Evolutionary conservation across 2,888 invertebrate genomes (phyloP).

Genomic region (Pseudolycoriella hygida): DNA sequence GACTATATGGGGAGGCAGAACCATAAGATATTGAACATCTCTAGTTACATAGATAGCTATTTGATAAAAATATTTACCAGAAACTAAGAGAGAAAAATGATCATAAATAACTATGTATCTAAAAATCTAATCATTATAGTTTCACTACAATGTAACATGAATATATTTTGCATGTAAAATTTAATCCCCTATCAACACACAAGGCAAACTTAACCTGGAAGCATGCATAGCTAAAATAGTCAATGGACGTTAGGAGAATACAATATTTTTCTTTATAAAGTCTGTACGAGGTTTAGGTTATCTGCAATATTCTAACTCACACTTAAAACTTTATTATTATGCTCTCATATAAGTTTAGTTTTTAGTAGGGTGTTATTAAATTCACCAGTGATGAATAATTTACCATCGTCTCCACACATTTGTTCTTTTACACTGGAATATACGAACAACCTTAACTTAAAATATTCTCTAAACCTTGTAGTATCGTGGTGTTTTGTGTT

Average conservation of each 20-base stretch:
- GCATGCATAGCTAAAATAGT: neutral
- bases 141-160: neutral
- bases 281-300: neutral
- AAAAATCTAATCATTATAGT: neutral
- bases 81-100: neutral
- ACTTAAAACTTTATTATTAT: neutral
- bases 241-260: neutral
- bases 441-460: neutral
- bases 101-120: neutral
- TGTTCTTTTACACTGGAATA: neutral
- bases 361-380: slow-evolving; percentile 10
- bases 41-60: too few species aligned
- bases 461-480: neutral
- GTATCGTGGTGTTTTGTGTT: too few species aligned
- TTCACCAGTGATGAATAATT: slow-evolving; percentile 12
- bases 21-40: too few species aligned
- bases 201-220: neutral
- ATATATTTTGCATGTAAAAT: neutral
- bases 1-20: too few species aligned
- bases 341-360: neutral
- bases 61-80: too few species aligned
- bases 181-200: neutral
- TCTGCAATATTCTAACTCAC: neutral
- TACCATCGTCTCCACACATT: slow-evolving; percentile 8
- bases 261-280: neutral